These are phyloP conservation scores for Dicaeum eximium DNA, from an alignment of 2,113 vertebrate species.

Conservation along the genomic window DNA sequence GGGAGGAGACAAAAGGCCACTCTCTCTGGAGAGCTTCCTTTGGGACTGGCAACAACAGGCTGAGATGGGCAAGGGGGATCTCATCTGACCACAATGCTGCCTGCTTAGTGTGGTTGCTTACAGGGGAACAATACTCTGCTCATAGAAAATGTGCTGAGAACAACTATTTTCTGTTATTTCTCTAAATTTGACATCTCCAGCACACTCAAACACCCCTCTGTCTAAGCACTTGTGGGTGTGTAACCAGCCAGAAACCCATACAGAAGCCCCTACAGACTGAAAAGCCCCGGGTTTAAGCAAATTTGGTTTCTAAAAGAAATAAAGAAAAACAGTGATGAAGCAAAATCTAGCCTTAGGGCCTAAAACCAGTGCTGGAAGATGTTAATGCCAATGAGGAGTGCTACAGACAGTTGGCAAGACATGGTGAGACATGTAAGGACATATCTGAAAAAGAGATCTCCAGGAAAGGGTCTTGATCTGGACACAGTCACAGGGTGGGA, in stretches of 20 bases:
- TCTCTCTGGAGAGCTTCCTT: constrained; percentile 34
- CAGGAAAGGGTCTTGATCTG: background rate
- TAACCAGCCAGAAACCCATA: background rate
- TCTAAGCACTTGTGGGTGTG: background rate
- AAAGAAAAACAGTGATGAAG: background rate
- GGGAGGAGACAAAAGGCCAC: constrained; percentile 17
- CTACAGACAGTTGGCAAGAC: background rate
- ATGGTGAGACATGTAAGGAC: background rate
- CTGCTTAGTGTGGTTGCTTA: background rate
- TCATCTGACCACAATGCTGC: rapidly evolving
- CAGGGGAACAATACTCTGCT: background rate
- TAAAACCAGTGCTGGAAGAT: background rate
- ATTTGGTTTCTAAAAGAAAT: background rate
- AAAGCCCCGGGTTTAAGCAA: background rate
- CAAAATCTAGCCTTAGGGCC: background rate
- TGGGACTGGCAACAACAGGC: background rate
- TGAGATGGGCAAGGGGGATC: background rate
- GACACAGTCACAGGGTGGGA: background rate
- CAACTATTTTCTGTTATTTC: background rate
- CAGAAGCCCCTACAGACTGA: background rate
- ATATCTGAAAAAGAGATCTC: background rate
- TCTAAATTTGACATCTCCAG: background rate
- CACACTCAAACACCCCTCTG: background rate
- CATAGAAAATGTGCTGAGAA: background rate
- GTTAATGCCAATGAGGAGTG: background rate